phyloP scores from a whole-genome alignment of 2,797 vertebrate species.

The Mormyrops attenuatus region DNA sequence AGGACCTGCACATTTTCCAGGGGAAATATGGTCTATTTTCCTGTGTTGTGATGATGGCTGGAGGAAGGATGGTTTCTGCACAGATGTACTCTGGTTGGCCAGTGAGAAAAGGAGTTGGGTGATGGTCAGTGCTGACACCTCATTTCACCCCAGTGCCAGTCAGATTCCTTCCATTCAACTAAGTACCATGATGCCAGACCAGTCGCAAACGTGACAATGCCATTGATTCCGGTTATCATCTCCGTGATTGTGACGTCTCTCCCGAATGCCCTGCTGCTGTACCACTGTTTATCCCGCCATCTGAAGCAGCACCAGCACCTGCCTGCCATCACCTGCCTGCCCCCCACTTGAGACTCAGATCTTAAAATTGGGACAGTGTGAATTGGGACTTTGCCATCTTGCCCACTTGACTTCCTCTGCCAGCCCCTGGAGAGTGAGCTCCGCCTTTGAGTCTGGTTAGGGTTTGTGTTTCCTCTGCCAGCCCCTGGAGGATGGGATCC shows the following conservation, averaged over 20 bases:
- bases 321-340: background rate
- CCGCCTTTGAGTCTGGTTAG: background rate
- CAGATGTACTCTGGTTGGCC: conserved; percentile 61
- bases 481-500: background rate
- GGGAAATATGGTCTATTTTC: background rate
- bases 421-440: background rate
- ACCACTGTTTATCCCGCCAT: background rate
- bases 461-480: no score
- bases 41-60: conserved; percentile 24
- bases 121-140: conserved; percentile 12
- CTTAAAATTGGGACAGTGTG: background rate
- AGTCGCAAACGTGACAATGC: background rate
- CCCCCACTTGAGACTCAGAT: background rate
- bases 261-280: background rate
- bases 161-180: background rate
- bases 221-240: background rate
- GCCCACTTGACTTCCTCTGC: background rate
- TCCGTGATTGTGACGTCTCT: background rate
- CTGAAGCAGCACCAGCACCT: background rate
- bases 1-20: conserved; percentile 17
- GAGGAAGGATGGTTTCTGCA: conserved; percentile 33
- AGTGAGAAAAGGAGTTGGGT: background rate
- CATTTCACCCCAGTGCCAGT: background rate
- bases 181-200: background rate
- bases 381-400: background rate